Percentiles rank a stretch among this genome's conserved stretches.
phyloP scores from a whole-genome alignment of 2,888 invertebrate genomes.

The Mesodorylaimus sp. region DNA sequence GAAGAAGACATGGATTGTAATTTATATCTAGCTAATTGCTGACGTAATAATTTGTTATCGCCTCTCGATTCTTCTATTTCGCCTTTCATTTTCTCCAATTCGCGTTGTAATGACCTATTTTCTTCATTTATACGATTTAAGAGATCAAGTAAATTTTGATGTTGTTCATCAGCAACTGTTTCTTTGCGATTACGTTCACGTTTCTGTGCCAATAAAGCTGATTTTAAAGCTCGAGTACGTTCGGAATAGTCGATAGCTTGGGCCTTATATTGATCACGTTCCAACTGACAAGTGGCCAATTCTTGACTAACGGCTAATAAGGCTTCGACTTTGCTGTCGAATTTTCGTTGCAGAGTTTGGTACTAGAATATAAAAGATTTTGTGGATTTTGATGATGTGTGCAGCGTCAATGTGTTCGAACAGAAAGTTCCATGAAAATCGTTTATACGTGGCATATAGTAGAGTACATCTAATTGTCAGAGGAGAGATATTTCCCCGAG shows the following conservation, averaged over 20 bases:
- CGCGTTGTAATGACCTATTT: constrained; percentile 40
- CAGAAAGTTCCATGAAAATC: too few relatives aligned
- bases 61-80: constrained; percentile 42
- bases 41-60: constrained; percentile 36
- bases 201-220: background rate
- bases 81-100: constrained; percentile 51
- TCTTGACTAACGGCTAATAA: constrained; percentile 56
- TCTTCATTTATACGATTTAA: constrained; percentile 38
- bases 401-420: too few relatives aligned
- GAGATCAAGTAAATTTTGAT: constrained; percentile 25
- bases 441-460: too few relatives aligned
- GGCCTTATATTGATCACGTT: constrained; percentile 52
- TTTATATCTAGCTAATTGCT: too few relatives aligned
- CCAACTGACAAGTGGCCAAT: constrained; percentile 54
- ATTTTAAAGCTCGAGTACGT: constrained; percentile 31
- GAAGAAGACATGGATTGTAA: too few relatives aligned
- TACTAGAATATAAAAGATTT: constrained; percentile 9
- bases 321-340: constrained; percentile 63
- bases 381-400: background rate
- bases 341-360: constrained; percentile 38
- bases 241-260: constrained; percentile 44
- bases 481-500: too few relatives aligned
- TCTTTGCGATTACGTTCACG: background rate
- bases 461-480: too few relatives aligned
- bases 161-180: background rate